Percentiles rank a stretch among this genome's conserved stretches.
Conservation (phyloP, 1,140 invertebrate species). For the Bombus sibiricus region DNA sequence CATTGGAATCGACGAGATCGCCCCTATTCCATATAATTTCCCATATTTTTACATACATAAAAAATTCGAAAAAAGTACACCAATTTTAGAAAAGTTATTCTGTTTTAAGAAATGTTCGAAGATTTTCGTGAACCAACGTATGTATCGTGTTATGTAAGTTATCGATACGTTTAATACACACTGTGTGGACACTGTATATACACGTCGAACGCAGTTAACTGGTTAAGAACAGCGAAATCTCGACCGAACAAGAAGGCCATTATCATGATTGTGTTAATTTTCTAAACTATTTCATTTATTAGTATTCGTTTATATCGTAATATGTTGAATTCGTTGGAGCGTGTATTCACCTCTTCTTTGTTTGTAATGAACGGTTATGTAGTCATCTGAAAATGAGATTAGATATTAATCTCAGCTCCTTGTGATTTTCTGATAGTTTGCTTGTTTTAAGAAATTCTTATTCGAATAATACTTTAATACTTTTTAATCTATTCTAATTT, state of each 20-base stretch:
- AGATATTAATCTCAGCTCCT: not conserved
- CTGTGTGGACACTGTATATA: not conserved
- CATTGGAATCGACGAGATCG: no score
- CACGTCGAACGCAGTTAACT: not conserved
- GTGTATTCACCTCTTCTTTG: slow-evolving; percentile 90
- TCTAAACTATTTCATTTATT: slow-evolving; percentile 27
- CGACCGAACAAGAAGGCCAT: slow-evolving; percentile 20
- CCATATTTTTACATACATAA: no score
- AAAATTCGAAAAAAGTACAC: no score
- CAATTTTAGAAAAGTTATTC: no score
- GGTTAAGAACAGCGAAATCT: slow-evolving; percentile 1
- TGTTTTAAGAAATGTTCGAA: no score
- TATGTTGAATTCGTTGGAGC: slow-evolving; percentile 56
- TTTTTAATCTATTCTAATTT: not conserved
- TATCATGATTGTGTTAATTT: slow-evolving; percentile 6
- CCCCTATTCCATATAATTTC: no score
- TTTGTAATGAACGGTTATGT: slow-evolving; percentile 94
- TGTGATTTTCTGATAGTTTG: not conserved
- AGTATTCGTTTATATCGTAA: slow-evolving; percentile 43
- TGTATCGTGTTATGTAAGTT: no score
- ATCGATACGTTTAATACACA: not conserved
- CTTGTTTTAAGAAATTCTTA: not conserved
- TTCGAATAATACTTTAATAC: not conserved
- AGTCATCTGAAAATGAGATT: slow-evolving; percentile 89
- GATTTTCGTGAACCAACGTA: no score